Conservation (phyloP, 2,797 vertebrate species). For the Macropus fuliginosus region DNA sequence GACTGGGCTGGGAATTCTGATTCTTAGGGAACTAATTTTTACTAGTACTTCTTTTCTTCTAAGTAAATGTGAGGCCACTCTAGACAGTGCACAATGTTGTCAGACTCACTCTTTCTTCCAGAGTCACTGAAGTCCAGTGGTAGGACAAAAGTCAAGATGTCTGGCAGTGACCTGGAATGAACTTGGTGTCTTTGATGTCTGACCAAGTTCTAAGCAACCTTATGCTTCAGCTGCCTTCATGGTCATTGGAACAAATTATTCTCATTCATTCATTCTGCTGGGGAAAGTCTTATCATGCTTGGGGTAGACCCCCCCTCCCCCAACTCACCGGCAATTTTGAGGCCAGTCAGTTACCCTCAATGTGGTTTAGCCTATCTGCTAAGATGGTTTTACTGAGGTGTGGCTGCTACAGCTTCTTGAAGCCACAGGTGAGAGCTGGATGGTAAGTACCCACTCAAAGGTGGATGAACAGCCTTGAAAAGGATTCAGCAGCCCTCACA, state of each 20-base stretch:
- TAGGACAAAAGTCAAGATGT: not conserved
- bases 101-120: not conserved
- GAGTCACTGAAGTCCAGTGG: not conserved
- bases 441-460: not conserved
- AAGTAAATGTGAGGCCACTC: no score
- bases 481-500: not conserved
- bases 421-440: not conserved
- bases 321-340: not conserved
- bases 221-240: not conserved
- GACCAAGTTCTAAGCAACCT: not conserved
- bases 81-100: not conserved
- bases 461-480: not conserved
- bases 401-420: not conserved
- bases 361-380: not conserved
- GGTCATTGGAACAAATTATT: not conserved
- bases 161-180: not conserved
- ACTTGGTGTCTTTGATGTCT: not conserved
- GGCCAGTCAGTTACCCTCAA: not conserved
- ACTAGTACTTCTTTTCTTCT: no score
- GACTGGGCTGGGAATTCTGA: no score
- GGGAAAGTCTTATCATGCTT: not conserved
- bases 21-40: no score
- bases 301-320: not conserved
- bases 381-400: not conserved
- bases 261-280: not conserved